These are phyloP conservation scores for Podilymbus podiceps DNA, from an alignment of 2,113 vertebrate genomes.

Conservation along the genomic window DNA sequence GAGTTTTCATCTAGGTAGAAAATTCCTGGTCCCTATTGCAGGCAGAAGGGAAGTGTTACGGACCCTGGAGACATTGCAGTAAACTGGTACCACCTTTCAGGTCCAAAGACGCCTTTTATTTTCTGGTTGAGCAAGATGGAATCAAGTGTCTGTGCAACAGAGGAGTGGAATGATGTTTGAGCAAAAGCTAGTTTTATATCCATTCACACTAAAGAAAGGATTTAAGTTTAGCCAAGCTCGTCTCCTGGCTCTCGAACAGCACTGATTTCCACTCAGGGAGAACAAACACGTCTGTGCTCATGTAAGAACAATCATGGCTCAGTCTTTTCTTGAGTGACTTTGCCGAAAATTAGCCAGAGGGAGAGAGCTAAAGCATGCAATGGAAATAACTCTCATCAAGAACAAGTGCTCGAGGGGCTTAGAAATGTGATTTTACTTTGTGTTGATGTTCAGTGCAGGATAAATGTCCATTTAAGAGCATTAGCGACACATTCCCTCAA, in stretches of 20 bases:
- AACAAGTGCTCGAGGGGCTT: background rate
- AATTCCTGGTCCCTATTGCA: background rate
- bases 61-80: background rate
- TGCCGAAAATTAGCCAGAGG: background rate
- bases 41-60: background rate
- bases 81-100: background rate
- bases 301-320: background rate
- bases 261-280: background rate
- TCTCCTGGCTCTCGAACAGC: background rate
- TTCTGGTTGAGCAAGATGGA: background rate
- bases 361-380: background rate
- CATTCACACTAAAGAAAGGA: background rate
- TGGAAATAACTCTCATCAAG: slow-evolving; percentile 22
- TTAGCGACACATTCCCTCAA: background rate
- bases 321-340: background rate
- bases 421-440: slow-evolving; percentile 17
- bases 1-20: background rate
- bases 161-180: background rate
- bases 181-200: background rate
- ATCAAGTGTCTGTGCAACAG: background rate
- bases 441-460: background rate
- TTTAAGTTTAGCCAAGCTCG: background rate
- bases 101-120: background rate
- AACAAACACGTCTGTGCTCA: background rate
- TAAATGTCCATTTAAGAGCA: background rate